These are phyloP conservation scores for Drosophila helvetica DNA, from an alignment of 2,888 invertebrate species.

Conservation along the genomic window DNA sequence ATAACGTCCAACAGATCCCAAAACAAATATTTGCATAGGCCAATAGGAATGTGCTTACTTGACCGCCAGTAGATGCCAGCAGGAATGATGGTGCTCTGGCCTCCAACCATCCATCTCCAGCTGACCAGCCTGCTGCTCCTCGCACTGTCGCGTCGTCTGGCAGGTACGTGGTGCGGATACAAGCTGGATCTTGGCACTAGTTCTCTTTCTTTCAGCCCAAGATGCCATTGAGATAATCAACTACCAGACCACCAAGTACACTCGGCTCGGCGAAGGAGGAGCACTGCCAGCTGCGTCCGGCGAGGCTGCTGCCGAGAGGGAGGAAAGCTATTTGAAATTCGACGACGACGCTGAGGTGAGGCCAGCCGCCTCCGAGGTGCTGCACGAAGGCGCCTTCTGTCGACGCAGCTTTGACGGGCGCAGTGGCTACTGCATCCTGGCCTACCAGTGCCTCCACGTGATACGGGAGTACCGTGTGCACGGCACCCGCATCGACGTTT, in stretches of 20 bases:
- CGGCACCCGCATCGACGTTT: slow-evolving; percentile 79
- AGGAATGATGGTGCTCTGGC: slow-evolving; percentile 14
- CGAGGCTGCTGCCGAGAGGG: not conserved
- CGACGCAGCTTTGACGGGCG: slow-evolving; percentile 81
- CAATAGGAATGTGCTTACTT: not conserved
- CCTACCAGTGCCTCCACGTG: slow-evolving; percentile 81
- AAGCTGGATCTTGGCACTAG: not conserved
- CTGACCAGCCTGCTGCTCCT: slow-evolving; percentile 13
- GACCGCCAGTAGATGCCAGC: not conserved
- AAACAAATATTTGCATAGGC: not conserved
- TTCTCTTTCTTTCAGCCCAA: slow-evolving; percentile 28
- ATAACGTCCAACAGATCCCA: not conserved
- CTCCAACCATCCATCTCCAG: slow-evolving; percentile 12
- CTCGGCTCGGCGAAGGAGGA: slow-evolving; percentile 31
- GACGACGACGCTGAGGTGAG: slow-evolving; percentile 35
- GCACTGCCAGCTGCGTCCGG: not conserved
- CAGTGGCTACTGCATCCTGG: slow-evolving; percentile 81
- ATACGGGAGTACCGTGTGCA: slow-evolving; percentile 79
- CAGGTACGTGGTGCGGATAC: not conserved
- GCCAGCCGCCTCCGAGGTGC: not conserved
- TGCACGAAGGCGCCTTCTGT: slow-evolving; percentile 81
- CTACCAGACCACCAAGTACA: slow-evolving; percentile 66
- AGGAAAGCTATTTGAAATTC: slow-evolving; percentile 55
- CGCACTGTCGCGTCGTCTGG: not conserved
- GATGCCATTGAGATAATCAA: slow-evolving; percentile 54